phyloP scores from a whole-genome alignment of 2,797 vertebrate genomes.

The Cuculus canorus region DNA sequence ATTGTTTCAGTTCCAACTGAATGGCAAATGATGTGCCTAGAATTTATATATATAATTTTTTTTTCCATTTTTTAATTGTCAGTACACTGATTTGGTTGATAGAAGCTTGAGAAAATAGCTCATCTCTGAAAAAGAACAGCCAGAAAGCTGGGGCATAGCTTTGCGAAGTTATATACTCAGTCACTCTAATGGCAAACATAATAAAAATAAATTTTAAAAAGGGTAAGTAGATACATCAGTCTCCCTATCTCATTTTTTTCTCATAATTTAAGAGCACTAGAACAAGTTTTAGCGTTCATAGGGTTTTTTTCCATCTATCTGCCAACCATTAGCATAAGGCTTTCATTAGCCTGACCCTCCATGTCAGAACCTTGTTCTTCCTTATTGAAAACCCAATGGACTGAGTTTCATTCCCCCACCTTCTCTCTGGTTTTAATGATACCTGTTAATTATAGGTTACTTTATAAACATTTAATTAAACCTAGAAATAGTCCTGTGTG shows the following conservation, averaged over 20 bases:
- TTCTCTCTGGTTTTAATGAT: neutral
- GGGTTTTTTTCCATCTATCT: neutral
- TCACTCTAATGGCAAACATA: neutral
- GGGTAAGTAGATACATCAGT: neutral
- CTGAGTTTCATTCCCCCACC: neutral
- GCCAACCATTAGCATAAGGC: neutral
- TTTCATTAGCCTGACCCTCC: neutral
- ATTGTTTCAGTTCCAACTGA: constrained; percentile 13
- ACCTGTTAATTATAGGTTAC: neutral
- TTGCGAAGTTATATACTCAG: neutral
- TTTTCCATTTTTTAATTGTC: neutral
- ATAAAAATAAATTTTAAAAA: neutral
- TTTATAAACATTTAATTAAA: constrained; percentile 47
- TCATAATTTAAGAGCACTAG: neutral
- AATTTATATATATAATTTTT: neutral
- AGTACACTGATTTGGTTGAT: neutral
- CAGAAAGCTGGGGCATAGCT: neutral
- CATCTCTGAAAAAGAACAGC: neutral
- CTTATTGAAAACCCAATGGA: neutral
- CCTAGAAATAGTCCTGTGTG: neutral
- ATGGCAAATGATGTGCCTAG: neutral
- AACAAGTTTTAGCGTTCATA: neutral
- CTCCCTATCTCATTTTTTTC: neutral
- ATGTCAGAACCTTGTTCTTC: neutral
- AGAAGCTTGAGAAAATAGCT: neutral